Conservation (phyloP, 2,888 invertebrate genomes). For the Tenthredo livida region DNA sequence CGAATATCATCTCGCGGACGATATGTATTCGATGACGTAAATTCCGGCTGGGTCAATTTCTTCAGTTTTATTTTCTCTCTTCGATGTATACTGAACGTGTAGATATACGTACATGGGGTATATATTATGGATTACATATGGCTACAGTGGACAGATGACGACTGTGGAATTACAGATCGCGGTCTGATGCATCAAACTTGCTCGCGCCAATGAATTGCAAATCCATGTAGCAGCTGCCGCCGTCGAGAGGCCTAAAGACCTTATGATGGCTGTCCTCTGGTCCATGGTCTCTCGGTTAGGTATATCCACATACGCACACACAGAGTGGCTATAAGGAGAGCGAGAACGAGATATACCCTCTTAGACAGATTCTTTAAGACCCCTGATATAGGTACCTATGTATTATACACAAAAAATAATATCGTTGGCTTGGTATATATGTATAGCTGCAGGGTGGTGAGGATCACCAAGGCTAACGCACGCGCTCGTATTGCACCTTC, state of each 20-base stretch:
- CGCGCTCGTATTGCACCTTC: conserved; percentile 39
- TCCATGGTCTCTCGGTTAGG: background rate
- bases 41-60: background rate
- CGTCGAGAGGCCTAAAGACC: conserved; percentile 26
- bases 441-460: background rate
- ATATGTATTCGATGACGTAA: background rate
- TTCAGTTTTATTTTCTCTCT: background rate
- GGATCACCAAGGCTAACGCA: background rate
- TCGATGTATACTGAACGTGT: background rate
- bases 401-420: background rate
- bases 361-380: conserved; percentile 12
- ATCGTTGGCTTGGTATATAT: background rate
- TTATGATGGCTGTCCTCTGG: conserved; percentile 21
- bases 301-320: background rate
- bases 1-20: background rate
- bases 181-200: conserved; percentile 34
- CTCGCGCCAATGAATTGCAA: conserved; percentile 51
- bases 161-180: conserved; percentile 38
- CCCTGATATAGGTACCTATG: background rate
- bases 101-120: background rate
- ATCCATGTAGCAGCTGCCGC: conserved; percentile 48
- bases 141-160: background rate
- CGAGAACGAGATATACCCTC: background rate
- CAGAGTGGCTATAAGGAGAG: background rate
- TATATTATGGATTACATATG: background rate